Base-by-base conservation (phyloP, 1,140 invertebrate genomes). In the Neodiprion virginianus region DNA sequence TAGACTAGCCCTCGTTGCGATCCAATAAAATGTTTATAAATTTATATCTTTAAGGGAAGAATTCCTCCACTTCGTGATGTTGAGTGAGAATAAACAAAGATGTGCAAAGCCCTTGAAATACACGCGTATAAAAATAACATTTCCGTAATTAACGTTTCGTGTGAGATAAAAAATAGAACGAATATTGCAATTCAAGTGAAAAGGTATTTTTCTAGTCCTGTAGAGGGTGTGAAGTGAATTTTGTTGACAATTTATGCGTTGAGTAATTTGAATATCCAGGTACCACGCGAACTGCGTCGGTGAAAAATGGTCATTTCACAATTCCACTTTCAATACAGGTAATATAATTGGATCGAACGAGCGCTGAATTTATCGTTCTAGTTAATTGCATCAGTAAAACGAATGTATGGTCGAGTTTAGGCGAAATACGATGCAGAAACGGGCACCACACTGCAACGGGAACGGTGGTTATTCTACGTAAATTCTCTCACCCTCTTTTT, bases 341-440 rank as follows among this genome's bases (percentile, higher is more conserved):
- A 40, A 40, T 40, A 61, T 61, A 61, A 61, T 61, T 61, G 53
- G 53, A 61, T 61, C 53, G 53, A 61, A 61, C 53, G 53, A 61
- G 53, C 53, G 53, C 53, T 14, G 53, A 61, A 61, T 61, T 61
- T 61, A 61, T 61, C 53, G 53, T 61, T 61, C 11, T 14, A 61
- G 53, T 61, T 61, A 9, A 61, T 61, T 61, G 53, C n/a, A 61
- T 61, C 53, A 61, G n/a, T 61, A 61, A 61, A 61, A 61, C 53
- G 53, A 61, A 61, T 17, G 53, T 4, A 61, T 17, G 53, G 53
- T 61, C 11, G 53, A 61, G 53, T 61, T 61, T 17, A 61, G n/a
- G n/a, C n/a, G 8, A 61, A 61, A 61, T 61, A 17, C 53, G 53
- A 61, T 61, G 53, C 53, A 61, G 53, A 61, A 61, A 12, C 53